Evolutionary conservation across 1,140 invertebrate genomes (phyloP).

Genomic region (Camponotus pennsylvanicus): DNA sequence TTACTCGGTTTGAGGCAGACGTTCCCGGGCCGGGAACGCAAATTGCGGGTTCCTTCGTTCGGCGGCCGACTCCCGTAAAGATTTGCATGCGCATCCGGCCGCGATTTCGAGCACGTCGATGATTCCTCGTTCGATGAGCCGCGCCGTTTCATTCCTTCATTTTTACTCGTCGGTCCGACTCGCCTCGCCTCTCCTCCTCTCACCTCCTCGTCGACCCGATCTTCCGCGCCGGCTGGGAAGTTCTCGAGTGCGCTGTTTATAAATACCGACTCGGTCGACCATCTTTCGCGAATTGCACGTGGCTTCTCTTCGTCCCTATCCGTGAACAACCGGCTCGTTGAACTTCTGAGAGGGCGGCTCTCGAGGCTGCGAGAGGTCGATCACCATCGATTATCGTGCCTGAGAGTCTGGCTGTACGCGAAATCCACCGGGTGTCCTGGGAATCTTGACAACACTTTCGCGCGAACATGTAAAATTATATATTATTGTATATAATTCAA

Average conservation of each 20-base stretch:
- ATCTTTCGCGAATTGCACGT: constrained; percentile 77
- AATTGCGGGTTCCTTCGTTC: constrained; percentile 56
- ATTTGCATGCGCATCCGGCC: constrained; percentile 55
- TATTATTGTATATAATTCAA: constrained; percentile 4
- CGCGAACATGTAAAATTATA: constrained; percentile 2
- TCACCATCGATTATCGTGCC: constrained; percentile 76
- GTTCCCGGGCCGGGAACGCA: constrained; percentile 3
- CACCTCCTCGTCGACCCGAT: constrained; percentile 64
- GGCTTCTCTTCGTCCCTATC: constrained; percentile 69
- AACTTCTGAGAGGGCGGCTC: constrained; percentile 75
- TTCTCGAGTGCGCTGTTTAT: constrained; percentile 69
- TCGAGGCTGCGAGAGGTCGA: constrained; percentile 74
- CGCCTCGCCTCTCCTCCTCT: constrained; percentile 33
- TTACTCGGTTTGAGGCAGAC: constrained; percentile 41
- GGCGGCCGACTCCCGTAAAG: constrained; percentile 47
- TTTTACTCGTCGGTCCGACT: constrained; percentile 23
- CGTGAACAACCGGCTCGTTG: constrained; percentile 76
- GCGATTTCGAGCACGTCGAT: constrained; percentile 55
- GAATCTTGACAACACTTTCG: constrained; percentile 25
- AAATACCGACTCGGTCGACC: constrained; percentile 69
- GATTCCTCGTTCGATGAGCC: constrained; percentile 22
- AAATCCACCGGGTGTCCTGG: constrained; percentile 70
- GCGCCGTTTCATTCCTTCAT: constrained; percentile 27
- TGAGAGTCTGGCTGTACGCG: constrained; percentile 67
- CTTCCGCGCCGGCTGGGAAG: constrained; percentile 61